These are phyloP conservation scores for Pandemis heparana DNA, from an alignment of 2,888 invertebrate genomes.

Conservation along the genomic window DNA sequence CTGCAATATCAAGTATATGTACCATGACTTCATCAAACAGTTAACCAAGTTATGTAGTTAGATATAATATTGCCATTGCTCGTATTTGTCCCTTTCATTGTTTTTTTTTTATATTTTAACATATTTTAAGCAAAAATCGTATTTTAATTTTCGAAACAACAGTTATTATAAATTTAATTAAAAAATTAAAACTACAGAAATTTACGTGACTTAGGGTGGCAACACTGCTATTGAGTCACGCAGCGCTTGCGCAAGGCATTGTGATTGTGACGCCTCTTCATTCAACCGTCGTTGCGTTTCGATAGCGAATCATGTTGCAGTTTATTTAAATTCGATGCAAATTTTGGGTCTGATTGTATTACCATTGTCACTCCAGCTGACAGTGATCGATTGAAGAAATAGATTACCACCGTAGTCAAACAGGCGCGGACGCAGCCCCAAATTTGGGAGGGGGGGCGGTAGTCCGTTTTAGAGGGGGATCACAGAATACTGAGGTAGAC, in stretches of 20 bases:
- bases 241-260: constrained; percentile 10
- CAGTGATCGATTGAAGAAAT: not conserved
- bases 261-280: constrained; percentile 36
- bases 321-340: constrained; percentile 8
- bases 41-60: no score
- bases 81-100: no score
- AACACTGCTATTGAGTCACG: constrained; percentile 2
- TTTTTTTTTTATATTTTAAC: no score
- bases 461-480: no score
- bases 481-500: no score
- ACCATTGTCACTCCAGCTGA: not conserved
- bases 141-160: no score
- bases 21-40: no score
- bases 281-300: constrained; percentile 29
- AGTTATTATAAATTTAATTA: not conserved
- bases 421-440: no score
- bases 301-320: constrained; percentile 28
- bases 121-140: no score
- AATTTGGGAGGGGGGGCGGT: no score
- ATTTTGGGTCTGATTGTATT: not conserved
- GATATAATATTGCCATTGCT: no score
- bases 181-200: not conserved
- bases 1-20: no score
- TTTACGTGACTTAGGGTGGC: not conserved
- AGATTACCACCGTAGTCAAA: not conserved